A percentile compares a stretch with the other conserved stretches of the same genome.
These are phyloP conservation scores for Rhagium mordax DNA, from an alignment of 2,888 invertebrate genomes.

Conservation along the genomic window DNA sequence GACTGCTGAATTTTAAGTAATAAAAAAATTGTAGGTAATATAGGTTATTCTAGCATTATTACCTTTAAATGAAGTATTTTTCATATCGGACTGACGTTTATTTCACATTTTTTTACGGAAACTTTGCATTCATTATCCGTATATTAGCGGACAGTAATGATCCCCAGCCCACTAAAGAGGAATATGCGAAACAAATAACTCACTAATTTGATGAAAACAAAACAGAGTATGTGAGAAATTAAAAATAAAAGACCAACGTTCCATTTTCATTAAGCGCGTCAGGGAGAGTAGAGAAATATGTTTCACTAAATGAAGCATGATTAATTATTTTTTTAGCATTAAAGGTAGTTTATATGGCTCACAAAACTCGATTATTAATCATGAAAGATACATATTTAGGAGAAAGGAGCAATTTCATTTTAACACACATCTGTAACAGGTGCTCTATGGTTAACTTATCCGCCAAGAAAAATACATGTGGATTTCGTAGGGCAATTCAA, in stretches of 20 bases:
- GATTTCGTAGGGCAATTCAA: no score
- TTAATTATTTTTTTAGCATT: constrained; percentile 28
- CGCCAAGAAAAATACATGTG: no score
- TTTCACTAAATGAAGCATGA: constrained; percentile 29
- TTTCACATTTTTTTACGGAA: neutral
- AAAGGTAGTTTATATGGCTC: constrained; percentile 10
- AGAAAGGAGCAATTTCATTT: no score
- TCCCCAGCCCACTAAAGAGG: constrained; percentile 16
- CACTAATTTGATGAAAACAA: constrained; percentile 34
- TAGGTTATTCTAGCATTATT: no score
- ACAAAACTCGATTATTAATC: constrained; percentile 18
- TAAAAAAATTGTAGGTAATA: no score
- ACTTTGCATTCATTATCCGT: constrained; percentile 13
- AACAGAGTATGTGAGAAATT: constrained; percentile 34
- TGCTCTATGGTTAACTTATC: no score
- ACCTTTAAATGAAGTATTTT: constrained; percentile 7
- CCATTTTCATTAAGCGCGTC: constrained; percentile 29
- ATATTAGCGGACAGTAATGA: constrained; percentile 22
- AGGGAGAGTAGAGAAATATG: constrained; percentile 28
- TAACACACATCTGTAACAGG: no score
- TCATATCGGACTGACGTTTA: neutral
- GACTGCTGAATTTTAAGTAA: no score
- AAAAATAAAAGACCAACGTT: constrained; percentile 29
- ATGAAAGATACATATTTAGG: neutral
- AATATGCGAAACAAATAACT: constrained; percentile 29